Base-by-base conservation (phyloP, 1,140 invertebrate species). In the Saccostrea cuccullata region DNA sequence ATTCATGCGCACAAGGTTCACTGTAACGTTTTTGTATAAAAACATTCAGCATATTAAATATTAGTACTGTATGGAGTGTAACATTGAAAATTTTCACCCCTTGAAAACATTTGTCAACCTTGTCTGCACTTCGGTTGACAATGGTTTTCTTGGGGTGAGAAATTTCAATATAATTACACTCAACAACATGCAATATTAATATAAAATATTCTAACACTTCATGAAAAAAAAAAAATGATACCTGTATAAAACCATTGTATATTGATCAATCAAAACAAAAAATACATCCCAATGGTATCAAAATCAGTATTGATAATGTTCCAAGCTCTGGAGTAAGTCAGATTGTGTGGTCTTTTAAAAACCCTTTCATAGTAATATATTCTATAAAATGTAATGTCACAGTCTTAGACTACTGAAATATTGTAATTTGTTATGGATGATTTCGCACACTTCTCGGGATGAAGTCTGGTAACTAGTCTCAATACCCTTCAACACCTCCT, bases 381-480 rank as follows among this genome's bases (percentile, higher is more conserved):
- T 64, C 58, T 20, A n/a, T 64, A n/a, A 64, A 64, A 64, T 64
- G 17, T 64, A n/a, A 64, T 64, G 58, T 64, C 92, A 94, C 87
- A 93, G 89, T 87, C 92, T 91, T 40, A 94, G 86, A 17, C 92
- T 92, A 67, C 91, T 91, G 12, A 95, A 89, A 89, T 94, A 94
- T 90, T 93, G 92, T 58, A 94, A 83, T 92, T 95, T 95, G 82
- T 91, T 90, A 86, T 92, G 90, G n/a, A 94, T 55, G 70, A 93
- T 83, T 86, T 93, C 92, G n/a, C 89, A 91, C 6, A 95, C 88
- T 91, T 94, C 93, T 85, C 93, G 90, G n/a, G 94, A 89, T 36
- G 94, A 94, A 77, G 91, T 88, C 55, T 94, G 91, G 64, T 94
- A 94, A 88, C 94, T 94, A 77, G 91, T 91, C 84, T 93, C 90